phyloP scores from a whole-genome alignment of 23 tunicate species.

The Halocynthia roretzi region DNA sequence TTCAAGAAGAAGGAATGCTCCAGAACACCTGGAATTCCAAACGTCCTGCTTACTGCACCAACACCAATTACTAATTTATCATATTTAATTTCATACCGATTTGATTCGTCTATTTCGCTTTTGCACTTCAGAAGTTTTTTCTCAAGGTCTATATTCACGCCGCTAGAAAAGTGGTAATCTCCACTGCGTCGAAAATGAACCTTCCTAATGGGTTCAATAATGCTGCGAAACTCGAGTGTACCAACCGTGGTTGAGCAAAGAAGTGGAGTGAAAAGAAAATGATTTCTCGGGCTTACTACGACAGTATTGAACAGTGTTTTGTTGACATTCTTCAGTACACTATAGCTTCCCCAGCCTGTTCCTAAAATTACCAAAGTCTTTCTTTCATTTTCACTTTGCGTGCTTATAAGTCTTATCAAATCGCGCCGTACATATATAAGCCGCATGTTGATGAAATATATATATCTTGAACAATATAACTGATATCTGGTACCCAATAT shows the following conservation, averaged over 20 bases:
- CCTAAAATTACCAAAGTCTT: slow-evolving; percentile 68
- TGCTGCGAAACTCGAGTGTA: slow-evolving; percentile 88
- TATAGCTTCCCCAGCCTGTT: slow-evolving; percentile 91
- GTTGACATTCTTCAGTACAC: slow-evolving; percentile 65
- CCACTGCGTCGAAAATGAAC: slow-evolving; percentile 44
- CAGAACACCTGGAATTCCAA: slow-evolving; percentile 68
- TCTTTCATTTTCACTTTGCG: neutral
- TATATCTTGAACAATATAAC: too few relatives aligned
- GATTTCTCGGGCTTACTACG: slow-evolving; percentile 88
- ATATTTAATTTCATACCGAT: slow-evolving; percentile 33
- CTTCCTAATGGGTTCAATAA: slow-evolving; percentile 85
- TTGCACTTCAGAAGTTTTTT: slow-evolving; percentile 38
- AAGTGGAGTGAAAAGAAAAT: slow-evolving; percentile 83
- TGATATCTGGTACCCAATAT: too few relatives aligned
- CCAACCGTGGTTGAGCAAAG: slow-evolving; percentile 94
- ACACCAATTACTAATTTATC: slow-evolving; percentile 84
- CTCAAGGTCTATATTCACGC: slow-evolving; percentile 34
- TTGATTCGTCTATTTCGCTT: slow-evolving; percentile 48
- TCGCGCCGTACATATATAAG: too few relatives aligned
- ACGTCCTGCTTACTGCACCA: slow-evolving; percentile 76
- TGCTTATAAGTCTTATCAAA: too few relatives aligned
- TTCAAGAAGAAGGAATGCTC: slow-evolving; percentile 72
- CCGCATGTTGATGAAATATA: too few relatives aligned
- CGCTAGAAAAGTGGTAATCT: slow-evolving; percentile 79
- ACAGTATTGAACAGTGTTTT: slow-evolving; percentile 56